Base-by-base conservation (phyloP, 2,113 vertebrate species). In the Naja naja region DNA sequence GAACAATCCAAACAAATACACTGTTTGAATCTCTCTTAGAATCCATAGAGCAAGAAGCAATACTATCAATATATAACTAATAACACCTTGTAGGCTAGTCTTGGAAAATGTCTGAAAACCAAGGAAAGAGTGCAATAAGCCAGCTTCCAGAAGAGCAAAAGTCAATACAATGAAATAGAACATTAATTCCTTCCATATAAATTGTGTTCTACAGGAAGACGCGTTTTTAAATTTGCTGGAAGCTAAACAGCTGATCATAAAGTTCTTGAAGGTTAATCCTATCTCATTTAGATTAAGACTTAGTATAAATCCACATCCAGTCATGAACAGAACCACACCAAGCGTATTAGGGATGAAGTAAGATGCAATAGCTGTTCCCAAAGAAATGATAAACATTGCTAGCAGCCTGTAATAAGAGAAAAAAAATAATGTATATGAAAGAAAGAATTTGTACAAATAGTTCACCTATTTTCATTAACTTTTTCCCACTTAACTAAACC, bases 261-360 rank as follows among this genome's bases (percentile, higher is more conserved):
- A 96, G 94, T 96, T 91, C 94, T 95, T 97, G 95, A 99, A 97
- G 94, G 98, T 96, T 89, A 97, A 96, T 87, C 94, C 94, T 90
- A 98, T 92, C 97, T 99, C 98, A 27, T 97, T 98, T 95, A 99
- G 97, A 95, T 99, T 98, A 97, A 99, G 98, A 97, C 99, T 99
- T 94, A 99, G 97, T 94, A 99, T 97, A 97, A 99, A 99, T 85
- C 99, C 99, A 97, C 97, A 98, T 95, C 98, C 98, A 95, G 98
- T 98, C 96, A 98, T 98, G 97, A 99, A 99, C 94, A 99, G 98
- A 96, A 99, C 98, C 93, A 98, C 97, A 94, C 98, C 98, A 91
- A 99, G 94, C 54, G 98, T 97, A 95, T 98, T 99, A 45, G 98
- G 98, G 97, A 99, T 99, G 97, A 99, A 99, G 97, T 98, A 99